Conservation (phyloP, 2,113 vertebrate species). For the Leuciscus idus region DNA sequence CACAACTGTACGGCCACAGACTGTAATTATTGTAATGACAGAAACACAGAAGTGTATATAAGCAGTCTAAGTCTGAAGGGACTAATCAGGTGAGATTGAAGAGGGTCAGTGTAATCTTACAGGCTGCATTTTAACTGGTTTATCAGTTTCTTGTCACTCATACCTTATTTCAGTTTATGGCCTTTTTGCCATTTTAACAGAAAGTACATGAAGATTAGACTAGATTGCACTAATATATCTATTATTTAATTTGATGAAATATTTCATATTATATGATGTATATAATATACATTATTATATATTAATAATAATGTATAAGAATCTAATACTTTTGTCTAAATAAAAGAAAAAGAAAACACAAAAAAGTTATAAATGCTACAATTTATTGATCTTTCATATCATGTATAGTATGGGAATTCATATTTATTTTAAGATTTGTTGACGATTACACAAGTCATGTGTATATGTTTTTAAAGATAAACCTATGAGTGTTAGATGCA, state of each 20-base stretch:
- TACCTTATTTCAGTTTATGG: not conserved
- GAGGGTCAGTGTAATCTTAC: not conserved
- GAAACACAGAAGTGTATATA: not conserved
- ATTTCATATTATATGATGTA: not conserved
- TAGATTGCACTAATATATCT: not conserved
- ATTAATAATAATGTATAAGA: no score
- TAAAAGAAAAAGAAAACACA: no score
- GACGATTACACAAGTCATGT: no score
- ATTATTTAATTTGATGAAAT: not conserved
- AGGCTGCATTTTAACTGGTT: not conserved
- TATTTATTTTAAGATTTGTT: not conserved
- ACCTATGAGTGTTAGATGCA: not conserved
- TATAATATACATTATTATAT: no score
- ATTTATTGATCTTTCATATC: no score
- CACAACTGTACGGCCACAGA: conserved; percentile 51
- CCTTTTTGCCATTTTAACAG: not conserved
- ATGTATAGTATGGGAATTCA: no score
- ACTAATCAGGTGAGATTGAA: not conserved
- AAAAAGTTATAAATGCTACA: no score
- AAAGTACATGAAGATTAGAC: not conserved
- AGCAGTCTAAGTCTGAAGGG: not conserved
- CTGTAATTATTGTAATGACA: not conserved
- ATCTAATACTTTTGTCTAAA: no score
- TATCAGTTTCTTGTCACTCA: not conserved
- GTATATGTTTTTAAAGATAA: not conserved